Base-by-base conservation (phyloP, 1,140 invertebrate genomes). In the Contarinia nasturtii region DNA sequence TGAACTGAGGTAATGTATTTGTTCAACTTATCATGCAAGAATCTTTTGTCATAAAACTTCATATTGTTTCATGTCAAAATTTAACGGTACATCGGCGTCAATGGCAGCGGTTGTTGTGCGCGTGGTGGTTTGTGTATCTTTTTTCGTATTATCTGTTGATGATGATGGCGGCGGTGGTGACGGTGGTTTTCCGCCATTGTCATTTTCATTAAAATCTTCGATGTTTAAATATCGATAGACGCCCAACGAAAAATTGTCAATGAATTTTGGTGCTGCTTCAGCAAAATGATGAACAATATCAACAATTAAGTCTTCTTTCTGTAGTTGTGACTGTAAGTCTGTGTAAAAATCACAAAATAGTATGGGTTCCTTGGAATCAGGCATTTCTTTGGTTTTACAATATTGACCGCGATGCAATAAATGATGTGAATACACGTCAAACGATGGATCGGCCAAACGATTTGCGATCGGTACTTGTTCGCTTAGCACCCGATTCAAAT, bases 381-480 rank as follows among this genome's bases (percentile, higher is more conserved):
- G 53, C 0, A 54, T 52, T 0, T 55, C 62, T 1, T 60, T 49
- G 1, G 59, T 63, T 22, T 59, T 61, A 41, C 61, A 63, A 27
- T 60, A 63, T 43, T 63, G 61, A 1, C 58, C 58, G 0, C 60
- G 55, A n/a, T 58, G 54, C 45, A 60, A 51, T 15, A 63, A 48
- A 46, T 60, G 41, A 43, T 43, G 41, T 18, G 41, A 43, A 21
- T 43, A 21, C 12, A 43, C 18, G 18, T 43, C 41, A 43, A 43
- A 43, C 18, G 41, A 43, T 43, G 41, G 41, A 18, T 43, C 41
- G 15, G 18, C n/a, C 18, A 43, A 18, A 18, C 41, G 57, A 7
- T 49, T 55, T 2, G 59, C 57, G 47, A 58, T 17, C 47, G 49
- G 49, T n/a, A 50, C 49, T 67, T 87, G 79, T 52, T 83, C 75